A percentile compares a stretch with the other conserved stretches of the same genome.
These are phyloP conservation scores for Crenuchus spilurus DNA, from an alignment of 2,797 vertebrate genomes.

Conservation along the genomic window DNA sequence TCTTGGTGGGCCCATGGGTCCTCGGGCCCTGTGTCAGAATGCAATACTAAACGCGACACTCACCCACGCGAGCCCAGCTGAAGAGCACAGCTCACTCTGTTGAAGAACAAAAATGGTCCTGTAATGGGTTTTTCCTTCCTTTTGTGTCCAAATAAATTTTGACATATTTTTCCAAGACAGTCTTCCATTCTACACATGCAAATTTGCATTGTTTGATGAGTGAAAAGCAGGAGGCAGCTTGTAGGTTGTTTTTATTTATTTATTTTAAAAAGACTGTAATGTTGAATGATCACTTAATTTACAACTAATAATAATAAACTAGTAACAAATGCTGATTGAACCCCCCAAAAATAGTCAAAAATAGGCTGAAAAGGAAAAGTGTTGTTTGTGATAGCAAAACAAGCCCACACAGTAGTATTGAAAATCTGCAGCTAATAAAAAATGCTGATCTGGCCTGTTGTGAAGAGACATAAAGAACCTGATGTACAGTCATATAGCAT, in stretches of 20 bases:
- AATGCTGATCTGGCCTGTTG: neutral
- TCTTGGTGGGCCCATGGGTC: constrained; percentile 26
- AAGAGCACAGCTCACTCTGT: neutral
- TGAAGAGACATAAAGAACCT: neutral
- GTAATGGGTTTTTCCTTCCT: constrained; percentile 37
- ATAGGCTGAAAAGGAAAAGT: neutral
- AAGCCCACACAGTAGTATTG: neutral
- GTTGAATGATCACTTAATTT: neutral
- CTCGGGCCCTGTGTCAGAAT: constrained; percentile 19
- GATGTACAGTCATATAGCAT: neutral
- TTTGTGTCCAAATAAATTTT: constrained; percentile 28
- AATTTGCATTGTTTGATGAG: neutral
- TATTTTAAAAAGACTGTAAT: neutral
- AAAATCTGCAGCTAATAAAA: neutral
- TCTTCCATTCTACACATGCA: neutral
- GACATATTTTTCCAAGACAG: constrained; percentile 2
- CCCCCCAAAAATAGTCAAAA: neutral
- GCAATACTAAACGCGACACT: constrained; percentile 9
- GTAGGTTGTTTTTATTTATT: too few species aligned
- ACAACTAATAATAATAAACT: neutral
- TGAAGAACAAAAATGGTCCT: neutral
- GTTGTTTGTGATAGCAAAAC: neutral
- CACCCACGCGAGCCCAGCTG: constrained; percentile 14
- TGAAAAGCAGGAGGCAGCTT: neutral
- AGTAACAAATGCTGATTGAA: neutral